Base-by-base conservation (phyloP, 2,113 vertebrate species). In the Cathartes aura region DNA sequence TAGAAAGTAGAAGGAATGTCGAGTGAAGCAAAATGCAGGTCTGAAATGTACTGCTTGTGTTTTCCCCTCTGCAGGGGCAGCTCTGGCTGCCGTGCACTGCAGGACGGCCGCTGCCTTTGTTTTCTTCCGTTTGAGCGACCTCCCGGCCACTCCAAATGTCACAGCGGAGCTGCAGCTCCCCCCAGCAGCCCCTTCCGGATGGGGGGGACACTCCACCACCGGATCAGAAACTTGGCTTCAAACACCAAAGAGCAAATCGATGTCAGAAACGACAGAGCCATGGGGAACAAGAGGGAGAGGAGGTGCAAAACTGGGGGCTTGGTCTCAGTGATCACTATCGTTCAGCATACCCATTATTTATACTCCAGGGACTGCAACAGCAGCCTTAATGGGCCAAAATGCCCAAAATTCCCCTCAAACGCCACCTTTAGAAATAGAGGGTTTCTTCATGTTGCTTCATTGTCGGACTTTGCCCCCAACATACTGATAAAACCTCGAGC, bases 101-200 rank as follows among this genome's bases (percentile, higher is more conserved):
- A 15, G 81, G 68, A 58, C 1, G 4, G 66, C 62, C 11, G 1
- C 66, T 67, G 94, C 55, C 40, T 97, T 91, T 94, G 89, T 94
- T 96, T 96, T 64, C 60, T 89, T 87, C 81, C 12, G 8, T 27
- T 3, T 42, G 48, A 32, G 75, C 1, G 38, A 96, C 83, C 89
- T 96, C 89, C 26, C 3, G 42, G 83, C 87, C 91, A 38, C 84
- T n/a, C 73, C 76, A 84, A 93, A 95, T 84, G 91, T 87, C 89
- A 80, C 59, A 10, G 17, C 4, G 4, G 62, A 82, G 29, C 38
- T 2, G 1, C 4, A 4, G 72, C 59, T 73, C 86, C 82, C 70
- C 4, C 11, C 62, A 2, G 75, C 82, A 87, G 89, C 81, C 87
- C 83, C 73, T 93, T 87, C 83, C 23, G 20, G 42, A 66, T 38